Conservation (phyloP, 1,140 invertebrate species). For the Contarinia nasturtii region DNA sequence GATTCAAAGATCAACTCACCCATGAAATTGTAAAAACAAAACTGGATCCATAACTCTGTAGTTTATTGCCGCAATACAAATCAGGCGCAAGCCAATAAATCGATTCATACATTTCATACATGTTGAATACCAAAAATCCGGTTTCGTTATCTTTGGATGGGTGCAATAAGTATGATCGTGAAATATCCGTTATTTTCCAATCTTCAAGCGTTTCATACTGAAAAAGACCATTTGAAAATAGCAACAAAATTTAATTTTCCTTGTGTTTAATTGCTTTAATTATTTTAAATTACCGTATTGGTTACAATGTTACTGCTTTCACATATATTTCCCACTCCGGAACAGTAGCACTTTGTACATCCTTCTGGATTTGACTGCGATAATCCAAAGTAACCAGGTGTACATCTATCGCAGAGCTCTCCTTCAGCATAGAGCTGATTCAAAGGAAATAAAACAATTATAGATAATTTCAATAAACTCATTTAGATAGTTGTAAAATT, state of each 20-base stretch:
- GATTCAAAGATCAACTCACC: constrained; percentile 13
- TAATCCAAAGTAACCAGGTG: constrained; percentile 67
- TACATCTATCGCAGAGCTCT: constrained; percentile 61
- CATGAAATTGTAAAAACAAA: constrained; percentile 62
- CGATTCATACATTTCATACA: constrained; percentile 49
- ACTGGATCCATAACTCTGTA: constrained; percentile 69
- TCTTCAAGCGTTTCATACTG: constrained; percentile 36
- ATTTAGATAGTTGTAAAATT: not conserved
- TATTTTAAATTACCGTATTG: constrained; percentile 30
- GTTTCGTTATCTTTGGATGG: constrained; percentile 31
- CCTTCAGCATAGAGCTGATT: constrained; percentile 48
- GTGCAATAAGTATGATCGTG: constrained; percentile 26
- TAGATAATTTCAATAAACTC: constrained; percentile 5
- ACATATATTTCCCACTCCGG: constrained; percentile 61
- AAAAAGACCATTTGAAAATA: constrained; percentile 7
- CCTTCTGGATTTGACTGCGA: constrained; percentile 54
- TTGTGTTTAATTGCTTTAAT: too few relatives aligned
- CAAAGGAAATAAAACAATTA: constrained; percentile 15
- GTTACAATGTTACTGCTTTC: constrained; percentile 35
- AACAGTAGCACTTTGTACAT: constrained; percentile 83
- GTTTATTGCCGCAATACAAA: constrained; percentile 48
- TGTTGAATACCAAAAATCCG: constrained; percentile 33
- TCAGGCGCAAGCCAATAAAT: constrained; percentile 81
- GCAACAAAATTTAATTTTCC: not conserved
- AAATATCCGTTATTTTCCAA: constrained; percentile 43